Conservation (phyloP, 1,140 invertebrate species). For the Megalonaias nervosa region DNA sequence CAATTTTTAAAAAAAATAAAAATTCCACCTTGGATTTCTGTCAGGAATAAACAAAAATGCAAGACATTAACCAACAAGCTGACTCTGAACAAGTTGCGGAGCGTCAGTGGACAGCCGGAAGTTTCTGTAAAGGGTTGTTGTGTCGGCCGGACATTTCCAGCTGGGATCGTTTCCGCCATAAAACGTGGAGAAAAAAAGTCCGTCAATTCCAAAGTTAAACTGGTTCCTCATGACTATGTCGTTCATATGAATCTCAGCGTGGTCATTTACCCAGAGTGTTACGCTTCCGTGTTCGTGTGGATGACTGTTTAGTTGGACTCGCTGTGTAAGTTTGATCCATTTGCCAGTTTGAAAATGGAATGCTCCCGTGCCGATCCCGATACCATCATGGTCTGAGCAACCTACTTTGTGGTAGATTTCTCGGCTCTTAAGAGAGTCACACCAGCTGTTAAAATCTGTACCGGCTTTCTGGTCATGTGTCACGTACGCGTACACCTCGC, state of each 20-base stretch:
- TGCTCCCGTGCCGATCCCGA: slow-evolving; percentile 20
- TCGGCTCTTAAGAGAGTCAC: slow-evolving; percentile 31
- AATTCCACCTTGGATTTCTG: no score
- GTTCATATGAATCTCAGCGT: slow-evolving; percentile 16
- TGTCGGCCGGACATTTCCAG: slow-evolving; percentile 46
- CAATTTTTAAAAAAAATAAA: no score
- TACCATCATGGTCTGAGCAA: slow-evolving; percentile 35
- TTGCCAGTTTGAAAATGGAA: slow-evolving; percentile 32
- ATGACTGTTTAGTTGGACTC: slow-evolving; percentile 42
- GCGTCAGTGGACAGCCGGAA: slow-evolving; percentile 26
- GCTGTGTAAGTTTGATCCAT: slow-evolving; percentile 46
- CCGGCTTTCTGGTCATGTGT: slow-evolving; percentile 32
- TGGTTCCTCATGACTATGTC: slow-evolving; percentile 32
- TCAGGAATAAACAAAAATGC: no score
- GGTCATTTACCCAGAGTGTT: slow-evolving; percentile 39
- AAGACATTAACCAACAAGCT: no score
- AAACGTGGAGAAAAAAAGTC: slow-evolving; percentile 61
- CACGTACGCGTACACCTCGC: slow-evolving; percentile 50
- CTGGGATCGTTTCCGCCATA: slow-evolving; percentile 46
- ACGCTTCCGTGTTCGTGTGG: slow-evolving; percentile 35
- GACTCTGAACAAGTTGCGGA: no score
- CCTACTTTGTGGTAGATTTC: slow-evolving; percentile 33
- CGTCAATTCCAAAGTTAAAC: slow-evolving; percentile 40
- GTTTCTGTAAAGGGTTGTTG: slow-evolving; percentile 48
- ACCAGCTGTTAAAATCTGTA: slow-evolving; percentile 23